Evolutionary conservation across 2,888 invertebrate species (phyloP).

Genomic region (Pharmacophagus antenor): DNA sequence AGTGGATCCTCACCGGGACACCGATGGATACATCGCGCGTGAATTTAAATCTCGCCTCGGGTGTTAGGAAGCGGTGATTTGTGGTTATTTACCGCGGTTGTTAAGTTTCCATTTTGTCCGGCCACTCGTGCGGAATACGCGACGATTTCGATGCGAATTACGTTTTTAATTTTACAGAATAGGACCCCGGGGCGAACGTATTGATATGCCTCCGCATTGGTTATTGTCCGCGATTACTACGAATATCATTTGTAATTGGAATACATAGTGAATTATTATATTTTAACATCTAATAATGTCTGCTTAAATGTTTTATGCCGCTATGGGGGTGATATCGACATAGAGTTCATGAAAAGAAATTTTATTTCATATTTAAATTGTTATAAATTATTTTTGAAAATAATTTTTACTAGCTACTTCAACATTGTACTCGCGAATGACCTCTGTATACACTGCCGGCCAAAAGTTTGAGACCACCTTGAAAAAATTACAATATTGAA

Average conservation of each 20-base stretch:
- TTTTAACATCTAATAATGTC: not conserved
- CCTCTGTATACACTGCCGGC: no score
- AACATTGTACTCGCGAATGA: no score
- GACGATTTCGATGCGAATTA: conserved; percentile 68
- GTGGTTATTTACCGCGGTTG: conserved; percentile 79
- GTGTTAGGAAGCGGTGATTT: conserved; percentile 77
- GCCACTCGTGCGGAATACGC: conserved; percentile 70
- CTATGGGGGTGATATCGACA: not conserved
- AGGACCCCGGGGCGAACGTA: conserved; percentile 44
- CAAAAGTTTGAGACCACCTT: no score
- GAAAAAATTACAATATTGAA: no score
- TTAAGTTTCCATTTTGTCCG: conserved; percentile 74
- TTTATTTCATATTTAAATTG: no score
- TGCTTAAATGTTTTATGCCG: not conserved
- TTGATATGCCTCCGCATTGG: conserved; percentile 31
- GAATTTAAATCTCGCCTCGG: conserved; percentile 76
- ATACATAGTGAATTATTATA: conserved; percentile 23
- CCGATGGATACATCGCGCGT: conserved; percentile 61
- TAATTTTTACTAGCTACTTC: no score
- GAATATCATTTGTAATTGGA: conserved; percentile 35
- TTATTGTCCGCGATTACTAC: conserved; percentile 32
- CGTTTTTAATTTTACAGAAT: conserved; percentile 74
- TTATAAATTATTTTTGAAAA: no score
- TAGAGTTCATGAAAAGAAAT: no score
- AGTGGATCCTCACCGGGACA: conserved; percentile 48